Base-by-base conservation (phyloP, 2,888 invertebrate species). In the Habroteleia sp. region DNA sequence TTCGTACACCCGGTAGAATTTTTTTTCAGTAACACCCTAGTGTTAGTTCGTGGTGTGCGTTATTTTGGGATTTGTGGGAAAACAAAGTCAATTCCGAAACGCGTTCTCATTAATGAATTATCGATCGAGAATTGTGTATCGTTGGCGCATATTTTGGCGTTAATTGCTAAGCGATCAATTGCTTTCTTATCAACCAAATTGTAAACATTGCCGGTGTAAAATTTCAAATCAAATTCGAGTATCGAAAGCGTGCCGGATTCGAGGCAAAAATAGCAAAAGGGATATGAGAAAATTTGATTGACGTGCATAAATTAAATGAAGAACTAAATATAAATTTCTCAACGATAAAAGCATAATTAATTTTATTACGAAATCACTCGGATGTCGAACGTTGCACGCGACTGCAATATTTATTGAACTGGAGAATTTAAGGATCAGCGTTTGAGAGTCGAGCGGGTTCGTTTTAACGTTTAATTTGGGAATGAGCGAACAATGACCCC, bases 391-490 rank as follows among this genome's bases (percentile, higher is more conserved):
- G 31, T 56, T 56, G 31, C 31, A 10, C 10, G 20, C 8, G 3
- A 13, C 6, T 42, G 27, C 27, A 13, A 46, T 46, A 56, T 50
- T 33, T 52, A 42, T 27, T 10, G 42, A 35, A 44, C 44, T 17
- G 17, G 7, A 27, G 14, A 46, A 29, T 69, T 23, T 29, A 25
- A 46, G 33, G 50, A 39, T 17, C 20, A 48, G 35, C 14, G 48
- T 63, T 35, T 35, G 33, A 10, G 14, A 25, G 35, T 39, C n/a
- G n/a, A 37, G 63, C 48, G 42, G 29, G 52, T 44, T 60, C 50
- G 65, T 58, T 41, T 63, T 44, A 48, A 16, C 39, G 68, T 63
- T 74, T 74, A 69, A 74, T 69, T 74, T 44, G n/a, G 74, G 58
- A 60, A 33, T 52, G 13, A 56, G 29, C 31, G 74, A 68, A 66